Base-by-base conservation (phyloP, 1,140 invertebrate genomes). In the Drosophila asahinai region DNA sequence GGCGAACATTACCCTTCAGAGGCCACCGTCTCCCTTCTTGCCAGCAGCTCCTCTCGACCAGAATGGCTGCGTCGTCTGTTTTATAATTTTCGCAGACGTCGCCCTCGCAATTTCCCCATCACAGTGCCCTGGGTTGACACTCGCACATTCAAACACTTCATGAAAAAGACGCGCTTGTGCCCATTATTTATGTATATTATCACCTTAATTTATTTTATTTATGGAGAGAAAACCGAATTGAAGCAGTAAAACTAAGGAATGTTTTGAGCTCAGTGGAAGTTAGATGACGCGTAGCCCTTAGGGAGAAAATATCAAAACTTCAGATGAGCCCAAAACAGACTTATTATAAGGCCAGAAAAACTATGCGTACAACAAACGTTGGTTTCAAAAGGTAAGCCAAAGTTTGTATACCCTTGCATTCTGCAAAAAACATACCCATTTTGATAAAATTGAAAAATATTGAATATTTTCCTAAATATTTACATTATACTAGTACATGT, bases 121-220 rank as follows among this genome's bases (percentile, higher is more conserved):
- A 49, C 17, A 54, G 22, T 40, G 47, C 64, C 52, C 47, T 43
- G 66, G 63, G 66, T 68, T 70, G 66, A 70, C 66, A 70, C 48
- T 54, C 66, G 47, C 66, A 68, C 47, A 70, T 33, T 67, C 48
- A 74, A 62, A 86, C 83, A 86, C 65, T 80, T 84, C 51, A 82
- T 67, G 73, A 82, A 83, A 76, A 87, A 73, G 63, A 81, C 78
- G 84, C 63, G 76, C 84, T 77, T 80, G 84, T 89, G 66, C 71
- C 60, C 83, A 80, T 84, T 84, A 77, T 86, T 89, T 86, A 86
- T 86, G 84, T 80, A 77, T 86, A 84, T 86, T 86, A 84, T 86
- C 84, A 86, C 83, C 83, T 89, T 89, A 72, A 86, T 86, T 89
- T 83, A 67, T 84, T 80, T 73, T 83, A 77, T 83, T 84, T 89